A percentile compares a stretch with the other conserved stretches of the same genome.
phyloP scores from a whole-genome alignment of 2,888 invertebrate genomes.

The Orthosia gracilis region DNA sequence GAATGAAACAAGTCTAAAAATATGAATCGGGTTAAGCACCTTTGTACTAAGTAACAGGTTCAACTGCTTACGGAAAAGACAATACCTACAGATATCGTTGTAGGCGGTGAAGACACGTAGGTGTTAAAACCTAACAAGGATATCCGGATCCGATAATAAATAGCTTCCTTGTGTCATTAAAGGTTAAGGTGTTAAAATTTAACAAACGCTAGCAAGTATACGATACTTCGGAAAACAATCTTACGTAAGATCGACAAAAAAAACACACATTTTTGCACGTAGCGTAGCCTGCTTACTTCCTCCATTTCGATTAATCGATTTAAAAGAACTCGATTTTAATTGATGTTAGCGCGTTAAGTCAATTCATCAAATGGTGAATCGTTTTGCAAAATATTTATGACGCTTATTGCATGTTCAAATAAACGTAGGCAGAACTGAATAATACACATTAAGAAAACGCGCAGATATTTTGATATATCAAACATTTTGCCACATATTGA shows the following conservation, averaged over 20 bases:
- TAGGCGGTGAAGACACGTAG: constrained; percentile 24
- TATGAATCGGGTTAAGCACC: neutral
- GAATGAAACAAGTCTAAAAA: neutral
- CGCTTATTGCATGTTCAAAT: constrained; percentile 1
- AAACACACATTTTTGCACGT: constrained; percentile 26
- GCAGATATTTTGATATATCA: neutral
- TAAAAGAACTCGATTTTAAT: constrained; percentile 2
- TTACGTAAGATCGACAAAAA: constrained; percentile 5
- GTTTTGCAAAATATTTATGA: constrained; percentile 18
- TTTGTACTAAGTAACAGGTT: constrained; percentile 1
- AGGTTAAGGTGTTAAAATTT: constrained; percentile 31
- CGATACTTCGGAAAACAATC: constrained; percentile 2
- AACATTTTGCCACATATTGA: neutral
- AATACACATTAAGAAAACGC: constrained; percentile 8
- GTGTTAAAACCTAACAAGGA: constrained; percentile 59
- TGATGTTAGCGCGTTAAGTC: constrained; percentile 5
- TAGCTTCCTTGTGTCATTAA: constrained; percentile 51
- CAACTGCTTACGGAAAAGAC: constrained; percentile 14
- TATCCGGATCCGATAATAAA: constrained; percentile 58
- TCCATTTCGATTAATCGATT: constrained; percentile 7
- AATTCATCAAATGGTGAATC: neutral
- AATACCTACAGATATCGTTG: neutral
- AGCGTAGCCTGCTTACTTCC: constrained; percentile 27
- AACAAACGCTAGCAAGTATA: constrained; percentile 6
- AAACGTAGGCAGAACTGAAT: neutral